phyloP scores from a whole-genome alignment of 2,888 invertebrate genomes.

The Leptura quadrifasciata region DNA sequence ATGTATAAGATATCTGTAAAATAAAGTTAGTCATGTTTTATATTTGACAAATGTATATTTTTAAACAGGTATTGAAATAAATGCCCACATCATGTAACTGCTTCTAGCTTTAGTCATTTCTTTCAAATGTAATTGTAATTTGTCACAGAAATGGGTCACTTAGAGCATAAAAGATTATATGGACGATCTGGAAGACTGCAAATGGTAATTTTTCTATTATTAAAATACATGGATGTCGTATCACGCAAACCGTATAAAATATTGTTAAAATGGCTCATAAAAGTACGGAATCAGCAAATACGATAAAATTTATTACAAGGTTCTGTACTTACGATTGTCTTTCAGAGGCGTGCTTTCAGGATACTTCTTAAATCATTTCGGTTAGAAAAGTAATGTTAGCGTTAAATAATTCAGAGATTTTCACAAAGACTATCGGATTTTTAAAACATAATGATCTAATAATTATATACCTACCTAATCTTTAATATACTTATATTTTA shows the following conservation, averaged over 20 bases:
- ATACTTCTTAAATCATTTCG: no score
- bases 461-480: no score
- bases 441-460: no score
- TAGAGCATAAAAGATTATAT: constrained; percentile 40
- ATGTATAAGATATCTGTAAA: no score
- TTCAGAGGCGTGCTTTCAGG: background rate
- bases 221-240: constrained; percentile 39
- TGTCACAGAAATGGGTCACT: constrained; percentile 44
- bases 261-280: constrained; percentile 31
- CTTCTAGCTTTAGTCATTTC: background rate
- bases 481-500: no score
- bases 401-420: no score
- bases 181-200: constrained; percentile 37
- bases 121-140: constrained; percentile 36
- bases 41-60: no score
- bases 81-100: background rate
- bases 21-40: no score
- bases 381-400: no score
- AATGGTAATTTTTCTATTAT: constrained; percentile 45
- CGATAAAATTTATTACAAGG: background rate
- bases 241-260: constrained; percentile 45
- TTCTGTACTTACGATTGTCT: background rate
- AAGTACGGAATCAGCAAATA: background rate
- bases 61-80: no score
- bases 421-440: no score